Conservation (phyloP, 92 coral and sea anemone genomes). For the Chrysogorgia sp. region DNA sequence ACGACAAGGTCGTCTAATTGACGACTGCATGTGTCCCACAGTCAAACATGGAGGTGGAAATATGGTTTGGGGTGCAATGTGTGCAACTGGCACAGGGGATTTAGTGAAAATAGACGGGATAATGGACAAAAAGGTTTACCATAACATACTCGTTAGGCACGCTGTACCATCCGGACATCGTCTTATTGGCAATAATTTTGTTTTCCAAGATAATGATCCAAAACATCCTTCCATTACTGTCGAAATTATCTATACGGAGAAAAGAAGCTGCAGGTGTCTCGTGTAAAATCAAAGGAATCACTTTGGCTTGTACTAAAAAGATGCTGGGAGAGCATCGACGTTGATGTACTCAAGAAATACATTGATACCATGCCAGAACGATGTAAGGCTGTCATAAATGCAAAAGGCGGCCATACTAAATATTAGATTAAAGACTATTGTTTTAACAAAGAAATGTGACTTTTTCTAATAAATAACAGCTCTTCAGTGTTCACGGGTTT, state of each 20-base stretch:
- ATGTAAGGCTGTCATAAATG: not conserved
- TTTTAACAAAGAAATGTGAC: too few species aligned
- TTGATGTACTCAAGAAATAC: not conserved
- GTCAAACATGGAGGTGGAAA: slow-evolving; percentile 4
- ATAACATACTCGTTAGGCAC: not conserved
- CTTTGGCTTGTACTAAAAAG: not conserved
- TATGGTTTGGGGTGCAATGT: slow-evolving; percentile 28
- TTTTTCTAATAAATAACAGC: too few species aligned
- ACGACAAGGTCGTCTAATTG: not conserved
- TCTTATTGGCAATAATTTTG: not conserved
- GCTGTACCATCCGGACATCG: slow-evolving; percentile 21
- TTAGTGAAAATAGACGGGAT: not conserved
- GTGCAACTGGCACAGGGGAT: not conserved
- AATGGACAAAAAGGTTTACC: slow-evolving; percentile 5
- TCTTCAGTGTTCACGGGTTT: too few species aligned
- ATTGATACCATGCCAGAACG: not conserved
- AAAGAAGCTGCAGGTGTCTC: not conserved
- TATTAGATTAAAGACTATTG: not conserved
- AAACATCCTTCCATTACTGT: not conserved
- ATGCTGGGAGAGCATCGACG: too few species aligned
- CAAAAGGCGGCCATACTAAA: slow-evolving; percentile 11
- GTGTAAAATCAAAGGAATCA: not conserved
- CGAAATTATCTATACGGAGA: too few species aligned
- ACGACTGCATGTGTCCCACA: not conserved
- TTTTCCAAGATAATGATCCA: slow-evolving; percentile 25